phyloP scores from a whole-genome alignment of 2,888 invertebrate genomes.

The Lochmaea crataegi region DNA sequence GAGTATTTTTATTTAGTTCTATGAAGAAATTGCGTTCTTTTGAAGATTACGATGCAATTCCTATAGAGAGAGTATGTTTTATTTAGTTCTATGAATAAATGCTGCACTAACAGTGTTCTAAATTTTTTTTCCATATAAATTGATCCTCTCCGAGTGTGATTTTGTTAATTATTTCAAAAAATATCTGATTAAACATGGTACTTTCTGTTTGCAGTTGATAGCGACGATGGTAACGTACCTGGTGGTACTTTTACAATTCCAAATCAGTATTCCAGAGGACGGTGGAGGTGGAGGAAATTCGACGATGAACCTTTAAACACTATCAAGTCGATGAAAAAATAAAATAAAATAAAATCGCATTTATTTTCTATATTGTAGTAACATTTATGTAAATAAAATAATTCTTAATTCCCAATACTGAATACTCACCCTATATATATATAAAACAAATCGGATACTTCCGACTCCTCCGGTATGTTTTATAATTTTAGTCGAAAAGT shows the following conservation, averaged over 20 bases:
- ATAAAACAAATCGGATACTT: not conserved
- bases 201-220: constrained; percentile 68
- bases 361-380: not conserved
- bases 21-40: too few relatives aligned
- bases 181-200: not conserved
- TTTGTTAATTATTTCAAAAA: too few relatives aligned
- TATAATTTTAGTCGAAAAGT: not conserved
- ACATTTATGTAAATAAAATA: not conserved
- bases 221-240: constrained; percentile 83
- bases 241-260: constrained; percentile 79
- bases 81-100: too few relatives aligned
- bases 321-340: not conserved
- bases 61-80: too few relatives aligned
- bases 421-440: too few relatives aligned
- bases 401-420: too few relatives aligned
- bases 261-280: constrained; percentile 79
- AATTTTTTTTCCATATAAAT: too few relatives aligned
- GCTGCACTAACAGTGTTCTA: too few relatives aligned
- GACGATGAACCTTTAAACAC: constrained; percentile 6
- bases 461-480: not conserved
- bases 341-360: not conserved
- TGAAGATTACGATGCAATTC: too few relatives aligned
- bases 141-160: too few relatives aligned
- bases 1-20: too few relatives aligned
- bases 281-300: constrained; percentile 4